A percentile compares a stretch with the other conserved stretches of the same genome.
These are phyloP conservation scores for Macrocentrus cingulum DNA, from an alignment of 1,140 invertebrate genomes.

Conservation along the genomic window DNA sequence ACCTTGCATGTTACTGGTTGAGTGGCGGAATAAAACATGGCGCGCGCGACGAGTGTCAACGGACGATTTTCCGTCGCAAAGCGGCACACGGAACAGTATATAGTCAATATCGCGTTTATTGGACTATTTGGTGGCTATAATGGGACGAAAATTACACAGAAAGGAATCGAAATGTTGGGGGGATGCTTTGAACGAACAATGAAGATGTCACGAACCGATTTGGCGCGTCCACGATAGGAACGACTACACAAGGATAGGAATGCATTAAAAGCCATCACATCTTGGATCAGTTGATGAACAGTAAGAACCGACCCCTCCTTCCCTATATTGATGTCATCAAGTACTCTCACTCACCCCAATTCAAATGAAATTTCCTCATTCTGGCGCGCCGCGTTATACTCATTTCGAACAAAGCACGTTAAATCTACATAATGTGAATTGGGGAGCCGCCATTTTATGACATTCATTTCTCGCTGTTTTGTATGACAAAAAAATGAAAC, in stretches of 20 bases:
- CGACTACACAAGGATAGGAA: slow-evolving; percentile 18
- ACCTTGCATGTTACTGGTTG: no score
- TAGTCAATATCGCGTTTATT: no score
- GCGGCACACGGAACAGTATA: no score
- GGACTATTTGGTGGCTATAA: no score
- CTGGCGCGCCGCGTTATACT: slow-evolving; percentile 8
- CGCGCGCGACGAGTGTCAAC: no score
- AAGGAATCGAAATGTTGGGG: no score
- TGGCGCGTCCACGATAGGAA: background rate
- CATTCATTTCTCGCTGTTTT: background rate
- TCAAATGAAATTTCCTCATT: slow-evolving; percentile 22
- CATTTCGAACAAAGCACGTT: slow-evolving; percentile 25
- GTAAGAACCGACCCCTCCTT: slow-evolving; percentile 17
- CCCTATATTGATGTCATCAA: slow-evolving; percentile 22
- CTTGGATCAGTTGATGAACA: slow-evolving; percentile 5
- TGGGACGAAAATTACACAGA: no score
- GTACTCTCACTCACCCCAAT: slow-evolving; percentile 21
- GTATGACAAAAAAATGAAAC: background rate
- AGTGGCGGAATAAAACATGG: no score
- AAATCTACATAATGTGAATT: slow-evolving; percentile 22
- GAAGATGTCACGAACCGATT: slow-evolving; percentile 6
- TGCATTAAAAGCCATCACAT: slow-evolving; percentile 26
- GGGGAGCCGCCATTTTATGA: slow-evolving; percentile 13
- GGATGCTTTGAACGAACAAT: background rate
- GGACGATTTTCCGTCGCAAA: no score